phyloP scores from a whole-genome alignment of 2,797 vertebrate genomes.

The Thalassophryne amazonica region DNA sequence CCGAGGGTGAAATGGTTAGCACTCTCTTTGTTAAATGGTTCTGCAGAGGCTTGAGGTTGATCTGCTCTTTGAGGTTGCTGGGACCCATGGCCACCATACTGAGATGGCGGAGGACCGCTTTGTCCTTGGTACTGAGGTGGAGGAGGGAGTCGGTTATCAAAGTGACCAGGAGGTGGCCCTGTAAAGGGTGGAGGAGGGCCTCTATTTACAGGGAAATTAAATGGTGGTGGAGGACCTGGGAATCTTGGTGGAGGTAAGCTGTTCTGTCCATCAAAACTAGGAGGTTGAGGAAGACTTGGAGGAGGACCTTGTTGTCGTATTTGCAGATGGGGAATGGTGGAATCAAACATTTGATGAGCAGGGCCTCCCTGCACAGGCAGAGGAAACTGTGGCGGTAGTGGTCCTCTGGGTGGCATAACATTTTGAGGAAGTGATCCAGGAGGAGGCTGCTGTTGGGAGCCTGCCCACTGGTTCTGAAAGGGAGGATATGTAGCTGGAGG shows the following conservation, averaged over 20 bases:
- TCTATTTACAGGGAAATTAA: conserved; percentile 84
- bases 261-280: conserved; percentile 79
- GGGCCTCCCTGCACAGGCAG: conserved; percentile 77
- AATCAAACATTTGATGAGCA: conserved; percentile 83
- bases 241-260: conserved; percentile 80
- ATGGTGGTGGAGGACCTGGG: conserved; percentile 82
- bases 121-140: conserved; percentile 82
- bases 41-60: conserved; percentile 78
- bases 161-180: conserved; percentile 69
- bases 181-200: conserved; percentile 82
- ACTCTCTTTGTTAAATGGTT: conserved; percentile 74
- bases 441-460: conserved; percentile 59
- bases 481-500: conserved; percentile 64
- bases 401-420: conserved; percentile 75
- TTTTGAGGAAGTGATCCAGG: conserved; percentile 67
- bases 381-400: conserved; percentile 65
- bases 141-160: conserved; percentile 82
- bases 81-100: conserved; percentile 79
- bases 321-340: conserved; percentile 73
- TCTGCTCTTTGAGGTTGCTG: conserved; percentile 66
- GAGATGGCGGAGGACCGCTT: conserved; percentile 80
- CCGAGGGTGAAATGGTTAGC: conserved; percentile 68
- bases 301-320: conserved; percentile 77
- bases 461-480: conserved; percentile 80
- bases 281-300: conserved; percentile 67